These are phyloP conservation scores for Halotydeus destructor DNA, from an alignment of 1,140 invertebrate species.

Conservation along the genomic window DNA sequence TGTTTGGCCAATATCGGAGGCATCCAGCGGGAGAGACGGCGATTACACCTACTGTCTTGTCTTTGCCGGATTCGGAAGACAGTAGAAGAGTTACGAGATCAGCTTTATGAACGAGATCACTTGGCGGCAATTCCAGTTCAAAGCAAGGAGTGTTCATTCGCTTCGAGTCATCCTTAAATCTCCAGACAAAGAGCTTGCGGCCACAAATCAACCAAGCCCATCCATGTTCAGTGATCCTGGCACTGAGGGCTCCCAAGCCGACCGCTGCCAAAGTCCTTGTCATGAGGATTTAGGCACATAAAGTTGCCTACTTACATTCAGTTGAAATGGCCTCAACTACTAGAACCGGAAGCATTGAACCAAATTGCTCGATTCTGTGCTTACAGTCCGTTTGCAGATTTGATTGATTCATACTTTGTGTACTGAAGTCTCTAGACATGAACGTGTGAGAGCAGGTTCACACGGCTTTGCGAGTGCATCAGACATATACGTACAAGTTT, in stretches of 20 bases:
- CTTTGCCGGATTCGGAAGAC: conserved; percentile 21
- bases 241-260: conserved; percentile 26
- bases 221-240: conserved; percentile 37
- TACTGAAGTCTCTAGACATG: neutral
- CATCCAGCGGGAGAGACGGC: conserved; percentile 82
- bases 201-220: conserved; percentile 75
- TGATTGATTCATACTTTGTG: conserved; percentile 3
- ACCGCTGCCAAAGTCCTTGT: neutral
- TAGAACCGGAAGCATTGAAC: conserved; percentile 52
- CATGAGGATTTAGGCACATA: no score
- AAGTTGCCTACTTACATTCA: conserved; percentile 44
- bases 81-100: conserved; percentile 59
- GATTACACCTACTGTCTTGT: conserved; percentile 45
- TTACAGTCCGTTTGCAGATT: neutral
- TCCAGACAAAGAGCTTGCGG: conserved; percentile 64
- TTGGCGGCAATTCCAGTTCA: conserved; percentile 66
- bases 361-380: conserved; percentile 33
- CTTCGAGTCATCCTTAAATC: conserved; percentile 32
- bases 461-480: no score
- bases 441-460: no score
- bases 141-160: conserved; percentile 33
- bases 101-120: conserved; percentile 74
- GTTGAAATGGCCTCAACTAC: conserved; percentile 69
- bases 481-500: no score
- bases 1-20: conserved; percentile 68